These are phyloP conservation scores for western clawed frog (Xenopus tropicalis) DNA, from an alignment of 2,113 vertebrate species.

Conservation along the genomic window DNA sequence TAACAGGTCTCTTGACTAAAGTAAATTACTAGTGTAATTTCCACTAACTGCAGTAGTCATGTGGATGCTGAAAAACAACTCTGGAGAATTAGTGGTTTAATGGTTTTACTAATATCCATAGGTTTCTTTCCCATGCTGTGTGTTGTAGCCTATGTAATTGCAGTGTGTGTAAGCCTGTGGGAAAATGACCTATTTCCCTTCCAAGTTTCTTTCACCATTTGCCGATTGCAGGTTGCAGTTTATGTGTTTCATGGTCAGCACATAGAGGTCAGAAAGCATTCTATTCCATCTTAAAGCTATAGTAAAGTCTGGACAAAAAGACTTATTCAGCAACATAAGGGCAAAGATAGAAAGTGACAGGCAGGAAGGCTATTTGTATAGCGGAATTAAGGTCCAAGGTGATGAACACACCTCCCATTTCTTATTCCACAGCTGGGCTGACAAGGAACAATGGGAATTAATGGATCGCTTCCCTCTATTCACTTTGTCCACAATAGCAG, in stretches of 20 bases:
- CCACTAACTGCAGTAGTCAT: conserved; percentile 26
- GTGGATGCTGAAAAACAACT: conserved; percentile 27
- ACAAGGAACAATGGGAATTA: conserved; percentile 42
- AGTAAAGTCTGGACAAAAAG: conserved; percentile 42
- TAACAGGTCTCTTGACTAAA: conserved; percentile 21
- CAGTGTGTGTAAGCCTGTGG: conserved; percentile 38
- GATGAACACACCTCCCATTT: conserved; percentile 45
- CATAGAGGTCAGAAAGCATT: conserved; percentile 44
- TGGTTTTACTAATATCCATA: conserved; percentile 40
- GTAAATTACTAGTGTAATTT: conserved; percentile 37
- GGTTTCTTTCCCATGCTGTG: conserved; percentile 43
- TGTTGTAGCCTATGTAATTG: conserved; percentile 42
- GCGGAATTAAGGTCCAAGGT: conserved; percentile 45
- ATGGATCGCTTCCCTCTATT: conserved; percentile 42
- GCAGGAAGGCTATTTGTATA: conserved; percentile 46
- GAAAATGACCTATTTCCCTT: conserved; percentile 44
- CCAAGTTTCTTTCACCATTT: conserved; percentile 37
- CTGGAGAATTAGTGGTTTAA: conserved; percentile 42
- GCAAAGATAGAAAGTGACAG: conserved; percentile 42
- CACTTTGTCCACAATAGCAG: conserved; percentile 36
- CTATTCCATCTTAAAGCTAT: conserved; percentile 43
- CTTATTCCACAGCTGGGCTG: conserved; percentile 44
- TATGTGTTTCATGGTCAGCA: conserved; percentile 43
- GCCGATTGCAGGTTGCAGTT: conserved; percentile 32
- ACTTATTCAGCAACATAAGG: conserved; percentile 37